Percentiles rank a stretch among this genome's conserved stretches.
phyloP scores from a whole-genome alignment of 2,113 vertebrate genomes.

The Ancistrus triradiatus region DNA sequence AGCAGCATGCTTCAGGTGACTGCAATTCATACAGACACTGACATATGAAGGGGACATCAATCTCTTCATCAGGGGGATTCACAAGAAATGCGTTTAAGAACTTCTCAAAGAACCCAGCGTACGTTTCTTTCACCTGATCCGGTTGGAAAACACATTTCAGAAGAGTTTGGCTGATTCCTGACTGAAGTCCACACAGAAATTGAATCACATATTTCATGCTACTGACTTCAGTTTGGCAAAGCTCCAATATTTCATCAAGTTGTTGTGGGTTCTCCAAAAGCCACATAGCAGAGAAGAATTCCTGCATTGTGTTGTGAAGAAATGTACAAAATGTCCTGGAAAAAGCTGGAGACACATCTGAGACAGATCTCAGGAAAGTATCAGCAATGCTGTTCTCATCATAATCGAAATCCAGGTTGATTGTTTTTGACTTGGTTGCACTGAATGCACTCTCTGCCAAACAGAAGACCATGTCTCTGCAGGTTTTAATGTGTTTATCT shows the following conservation, averaged over 20 bases:
- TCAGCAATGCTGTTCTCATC: background rate
- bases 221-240: slow-evolving; percentile 15
- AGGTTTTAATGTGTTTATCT: background rate
- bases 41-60: slow-evolving; percentile 27
- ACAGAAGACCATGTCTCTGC: slow-evolving; percentile 1
- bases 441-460: slow-evolving; percentile 28
- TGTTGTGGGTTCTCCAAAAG: slow-evolving; percentile 24
- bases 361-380: slow-evolving; percentile 13
- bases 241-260: slow-evolving; percentile 22
- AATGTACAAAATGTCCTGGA: slow-evolving; percentile 15
- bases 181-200: slow-evolving; percentile 42
- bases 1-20: slow-evolving; percentile 23
- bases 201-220: slow-evolving; percentile 37
- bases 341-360: background rate
- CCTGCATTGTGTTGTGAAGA: slow-evolving; percentile 46
- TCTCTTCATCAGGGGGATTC: background rate
- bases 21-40: slow-evolving; percentile 43
- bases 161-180: background rate
- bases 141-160: slow-evolving; percentile 20
- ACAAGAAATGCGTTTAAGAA: background rate
- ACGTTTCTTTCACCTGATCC: slow-evolving; percentile 7
- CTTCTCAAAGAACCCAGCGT: background rate
- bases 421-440: slow-evolving; percentile 12
- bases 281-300: slow-evolving; percentile 43
- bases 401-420: slow-evolving; percentile 12